Conservation (phyloP, 2,113 vertebrate genomes). For the Centropus unirufus region DNA sequence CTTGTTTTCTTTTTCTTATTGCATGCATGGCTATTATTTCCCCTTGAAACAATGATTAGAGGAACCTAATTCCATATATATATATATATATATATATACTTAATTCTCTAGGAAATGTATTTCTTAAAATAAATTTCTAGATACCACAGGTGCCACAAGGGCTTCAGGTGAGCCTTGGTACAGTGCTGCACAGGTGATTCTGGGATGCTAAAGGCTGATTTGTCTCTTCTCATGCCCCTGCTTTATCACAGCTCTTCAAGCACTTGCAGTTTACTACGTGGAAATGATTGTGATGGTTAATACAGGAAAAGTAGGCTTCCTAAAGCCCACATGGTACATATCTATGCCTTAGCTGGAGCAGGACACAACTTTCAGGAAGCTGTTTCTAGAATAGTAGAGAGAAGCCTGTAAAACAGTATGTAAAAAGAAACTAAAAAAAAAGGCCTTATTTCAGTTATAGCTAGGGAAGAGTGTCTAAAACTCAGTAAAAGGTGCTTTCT, state of each 20-base stretch:
- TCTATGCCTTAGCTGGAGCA: neutral
- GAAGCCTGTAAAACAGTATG: neutral
- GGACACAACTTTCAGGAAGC: neutral
- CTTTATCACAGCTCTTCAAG: neutral
- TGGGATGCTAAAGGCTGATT: neutral
- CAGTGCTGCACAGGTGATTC: neutral
- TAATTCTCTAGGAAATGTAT: neutral
- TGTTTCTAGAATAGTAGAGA: neutral
- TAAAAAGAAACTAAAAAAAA: neutral
- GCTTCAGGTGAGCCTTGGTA: neutral
- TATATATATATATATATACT: neutral
- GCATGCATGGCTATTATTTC: neutral
- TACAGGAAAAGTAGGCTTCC: neutral
- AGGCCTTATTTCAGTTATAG: neutral
- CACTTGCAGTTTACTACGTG: neutral
- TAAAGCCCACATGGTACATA: fast-evolving
- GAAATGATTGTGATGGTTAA: neutral
- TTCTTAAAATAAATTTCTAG: neutral
- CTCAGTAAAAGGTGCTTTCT: conserved; percentile 26
- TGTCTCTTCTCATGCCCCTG: neutral
- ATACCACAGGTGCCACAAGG: neutral
- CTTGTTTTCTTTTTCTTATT: neutral
- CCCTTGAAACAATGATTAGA: neutral
- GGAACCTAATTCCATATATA: neutral
- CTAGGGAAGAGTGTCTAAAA: neutral